Percentiles rank a stretch among this genome's conserved stretches.
Conservation (phyloP, 2,888 invertebrate species). For the Parnassius smintheus region DNA sequence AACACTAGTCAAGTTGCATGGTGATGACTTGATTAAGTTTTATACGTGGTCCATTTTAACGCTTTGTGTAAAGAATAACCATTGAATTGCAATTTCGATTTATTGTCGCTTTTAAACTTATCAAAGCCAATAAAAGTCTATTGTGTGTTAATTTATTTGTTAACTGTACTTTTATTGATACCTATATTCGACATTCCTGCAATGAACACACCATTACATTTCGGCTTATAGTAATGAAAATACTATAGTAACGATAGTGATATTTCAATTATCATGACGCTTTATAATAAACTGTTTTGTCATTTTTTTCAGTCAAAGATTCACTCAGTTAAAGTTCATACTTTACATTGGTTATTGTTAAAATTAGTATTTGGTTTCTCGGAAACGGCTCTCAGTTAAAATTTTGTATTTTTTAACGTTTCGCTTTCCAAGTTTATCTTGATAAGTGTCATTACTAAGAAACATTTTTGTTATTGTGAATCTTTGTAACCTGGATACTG, state of each 20-base stretch:
- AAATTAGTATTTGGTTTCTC: too few relatives aligned
- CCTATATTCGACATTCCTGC: not conserved
- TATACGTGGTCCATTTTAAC: slow-evolving; percentile 29
- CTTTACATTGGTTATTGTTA: too few relatives aligned
- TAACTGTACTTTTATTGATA: slow-evolving; percentile 27
- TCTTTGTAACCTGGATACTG: too few relatives aligned
- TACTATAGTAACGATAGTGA: not conserved
- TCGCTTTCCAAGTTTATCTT: too few relatives aligned
- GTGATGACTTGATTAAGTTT: slow-evolving; percentile 36
- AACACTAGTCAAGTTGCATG: not conserved
- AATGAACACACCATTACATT: not conserved
- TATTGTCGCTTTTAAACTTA: slow-evolving; percentile 37
- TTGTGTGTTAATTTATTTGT: slow-evolving; percentile 38
- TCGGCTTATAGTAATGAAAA: not conserved
- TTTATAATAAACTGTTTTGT: too few relatives aligned
- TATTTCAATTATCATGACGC: too few relatives aligned
- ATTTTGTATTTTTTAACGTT: too few relatives aligned
- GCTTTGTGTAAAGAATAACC: slow-evolving; percentile 40
- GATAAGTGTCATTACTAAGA: too few relatives aligned
- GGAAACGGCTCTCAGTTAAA: too few relatives aligned
- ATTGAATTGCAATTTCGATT: slow-evolving; percentile 45
- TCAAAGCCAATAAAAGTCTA: slow-evolving; percentile 34
- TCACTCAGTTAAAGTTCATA: too few relatives aligned
- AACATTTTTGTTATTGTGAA: too few relatives aligned
- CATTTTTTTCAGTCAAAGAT: too few relatives aligned